phyloP scores from a whole-genome alignment of 2,113 vertebrate genomes.

The Rhinolophus ferrumequinum region DNA sequence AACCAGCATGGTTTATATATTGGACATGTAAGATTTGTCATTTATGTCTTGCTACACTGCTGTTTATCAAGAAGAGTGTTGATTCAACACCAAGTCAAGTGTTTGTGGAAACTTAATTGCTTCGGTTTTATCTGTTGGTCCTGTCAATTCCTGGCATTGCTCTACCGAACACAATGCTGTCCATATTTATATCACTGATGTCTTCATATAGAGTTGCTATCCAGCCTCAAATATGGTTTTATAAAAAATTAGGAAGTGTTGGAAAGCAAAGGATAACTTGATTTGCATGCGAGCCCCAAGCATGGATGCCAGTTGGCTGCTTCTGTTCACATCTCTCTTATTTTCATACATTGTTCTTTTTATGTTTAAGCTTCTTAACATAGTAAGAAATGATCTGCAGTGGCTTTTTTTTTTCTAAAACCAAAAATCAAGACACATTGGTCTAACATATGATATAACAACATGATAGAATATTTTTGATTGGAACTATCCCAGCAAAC shows the following conservation, averaged over 20 bases:
- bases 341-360: slow-evolving; percentile 78
- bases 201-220: slow-evolving; percentile 73
- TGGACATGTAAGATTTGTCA: slow-evolving; percentile 75
- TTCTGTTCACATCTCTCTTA: slow-evolving; percentile 60
- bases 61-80: slow-evolving; percentile 74
- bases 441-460: slow-evolving; percentile 70
- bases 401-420: slow-evolving; percentile 29
- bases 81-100: slow-evolving; percentile 77
- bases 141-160: slow-evolving; percentile 79
- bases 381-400: slow-evolving; percentile 50
- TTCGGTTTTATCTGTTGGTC: slow-evolving; percentile 78
- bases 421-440: slow-evolving; percentile 66
- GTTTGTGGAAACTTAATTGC: slow-evolving; percentile 80
- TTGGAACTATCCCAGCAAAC: slow-evolving; percentile 65
- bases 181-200: slow-evolving; percentile 78
- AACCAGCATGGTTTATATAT: slow-evolving; percentile 58
- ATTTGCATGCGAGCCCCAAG: slow-evolving; percentile 77
- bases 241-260: slow-evolving; percentile 76
- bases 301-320: slow-evolving; percentile 76
- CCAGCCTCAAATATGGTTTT: slow-evolving; percentile 77
- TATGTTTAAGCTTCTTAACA: slow-evolving; percentile 63
- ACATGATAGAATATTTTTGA: slow-evolving; percentile 71
- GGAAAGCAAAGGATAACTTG: slow-evolving; percentile 76
- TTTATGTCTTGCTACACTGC: slow-evolving; percentile 68
- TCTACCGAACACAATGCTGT: slow-evolving; percentile 78